Evolutionary conservation across 1,140 invertebrate species (phyloP), one percentile per base, ranked within the genome.

Genomic region (Eurosta solidaginis): DNA sequence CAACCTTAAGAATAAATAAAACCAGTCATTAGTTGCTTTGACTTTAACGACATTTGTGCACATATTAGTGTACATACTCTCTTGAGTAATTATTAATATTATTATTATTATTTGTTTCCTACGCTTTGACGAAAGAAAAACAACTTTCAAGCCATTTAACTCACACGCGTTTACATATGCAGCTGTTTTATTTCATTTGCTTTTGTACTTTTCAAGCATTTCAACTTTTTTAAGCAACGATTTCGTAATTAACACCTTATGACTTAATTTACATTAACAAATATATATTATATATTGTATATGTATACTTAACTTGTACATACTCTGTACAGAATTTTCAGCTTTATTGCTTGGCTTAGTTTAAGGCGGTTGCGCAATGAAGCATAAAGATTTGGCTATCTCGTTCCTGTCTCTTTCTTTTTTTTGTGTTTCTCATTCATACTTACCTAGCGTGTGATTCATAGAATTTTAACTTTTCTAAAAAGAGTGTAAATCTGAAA

Each of bases 341-440:
- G 59, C 59, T 68, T 63, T 40, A 68, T 68, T 68, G 59, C 59
- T 68, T 68, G 59, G 33, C 54, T 63, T 63, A 63, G 54, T 63
- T 63, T 54, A 36, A 7, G 54, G 5, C n/a, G 59, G 33, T 68
- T 42, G 59, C 33, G 59, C 59, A 68, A 68, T 68, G 59, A 40
- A 12, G 59, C 59, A 68, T 40, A n/a, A n/a, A n/a, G n/a, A n/a
- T n/a, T n/a, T n/a, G n/a, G 33, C 20, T n/a, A 0, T 33, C 4
- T 10, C 4, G 9, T 52, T 20, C 20, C 10, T 22, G 4, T 52
- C 3, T 52, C 4, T 25, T 22, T 25, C n/a, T 25, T 52, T 52
- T 5, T 52, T 40, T 68, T 17, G 10, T 20, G n/a, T n/a, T n/a
- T 1, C 10, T 40, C 33, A 29, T 29, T 36, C 17, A 14, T 63